A percentile compares a stretch with the other conserved stretches of the same genome.
phyloP scores from a whole-genome alignment of 2,797 vertebrate species.

The Falco columbarius region DNA sequence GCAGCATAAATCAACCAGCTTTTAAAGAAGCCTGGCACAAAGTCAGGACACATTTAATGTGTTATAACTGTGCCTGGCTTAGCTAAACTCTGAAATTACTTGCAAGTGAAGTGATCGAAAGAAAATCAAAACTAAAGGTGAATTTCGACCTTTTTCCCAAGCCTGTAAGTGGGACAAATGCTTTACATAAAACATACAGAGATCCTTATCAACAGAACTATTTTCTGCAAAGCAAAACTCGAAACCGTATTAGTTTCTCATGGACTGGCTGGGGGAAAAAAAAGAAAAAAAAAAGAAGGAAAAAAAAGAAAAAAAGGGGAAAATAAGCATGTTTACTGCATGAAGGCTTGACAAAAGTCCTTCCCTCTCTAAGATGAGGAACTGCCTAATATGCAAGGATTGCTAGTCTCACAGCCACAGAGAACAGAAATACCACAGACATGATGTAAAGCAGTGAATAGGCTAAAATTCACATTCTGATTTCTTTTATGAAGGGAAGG shows the following conservation, averaged over 20 bases:
- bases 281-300: no score
- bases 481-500: not conserved
- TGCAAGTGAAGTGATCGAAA: not conserved
- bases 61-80: not conserved
- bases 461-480: not conserved
- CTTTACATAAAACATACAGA: not conserved
- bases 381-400: not conserved
- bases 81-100: not conserved
- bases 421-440: not conserved
- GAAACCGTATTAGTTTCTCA: accelerated
- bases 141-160: not conserved
- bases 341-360: not conserved
- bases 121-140: not conserved
- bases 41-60: not conserved
- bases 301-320: not conserved
- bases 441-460: not conserved
- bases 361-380: not conserved
- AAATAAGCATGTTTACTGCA: not conserved
- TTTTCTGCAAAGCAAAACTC: not conserved
- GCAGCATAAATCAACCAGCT: not conserved
- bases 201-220: not conserved
- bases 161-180: not conserved
- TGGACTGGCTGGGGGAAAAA: not conserved
- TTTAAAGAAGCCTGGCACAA: not conserved
- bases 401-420: not conserved